Base-by-base conservation (phyloP, 2,113 vertebrate species). In the Pithys albifrons region DNA sequence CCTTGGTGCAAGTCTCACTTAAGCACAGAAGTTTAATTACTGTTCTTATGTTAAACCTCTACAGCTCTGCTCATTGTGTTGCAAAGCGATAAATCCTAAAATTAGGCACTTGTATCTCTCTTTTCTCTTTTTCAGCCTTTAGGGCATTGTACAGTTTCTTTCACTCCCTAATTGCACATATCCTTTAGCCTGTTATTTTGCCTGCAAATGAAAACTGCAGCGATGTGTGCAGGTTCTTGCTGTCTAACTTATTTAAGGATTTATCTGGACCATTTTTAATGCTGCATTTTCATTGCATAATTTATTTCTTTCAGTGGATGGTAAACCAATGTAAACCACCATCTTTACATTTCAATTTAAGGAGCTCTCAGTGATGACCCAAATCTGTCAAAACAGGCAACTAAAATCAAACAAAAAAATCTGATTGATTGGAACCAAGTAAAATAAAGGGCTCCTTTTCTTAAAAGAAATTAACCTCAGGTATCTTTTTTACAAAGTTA, bases 111-210 rank as follows among this genome's bases (percentile, higher is more conserved):
- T 49, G 74, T 78, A 72, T 85, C 83, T 92, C 87, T 88, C 92
- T 78, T 37, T 82, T 82, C 88, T 90, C 88, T 92, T 89, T 89
- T 77, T 74, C 93, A 76, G 75, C 78, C 87, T 93, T 92, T 71
- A 67, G 92, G 80, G 91, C 75, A 67, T 43, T 94, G 91, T 94
- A 81, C 74, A 35, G 43, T 79, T 88, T 85, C 90, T 93, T 96
- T 80, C 91, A 72, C 52, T 81, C 52, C 41, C 19, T 97, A 97
- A 97, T 95, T 96, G 93, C 93, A 69, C 74, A 61, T 91, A 88
- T 85, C 93, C 85, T 66, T 96, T 79, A 76, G 85, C 77, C 88
- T 66, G 35, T 31, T 43, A 82, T 66, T 91, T 72, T 88, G 88
- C 46, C 70, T 61, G 23, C n/a, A 59, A 88, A 91, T 54, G 64